Percentiles rank a stretch among this genome's conserved stretches.
Conservation (phyloP, 2,888 invertebrate genomes). For the Eristalis tenax region DNA sequence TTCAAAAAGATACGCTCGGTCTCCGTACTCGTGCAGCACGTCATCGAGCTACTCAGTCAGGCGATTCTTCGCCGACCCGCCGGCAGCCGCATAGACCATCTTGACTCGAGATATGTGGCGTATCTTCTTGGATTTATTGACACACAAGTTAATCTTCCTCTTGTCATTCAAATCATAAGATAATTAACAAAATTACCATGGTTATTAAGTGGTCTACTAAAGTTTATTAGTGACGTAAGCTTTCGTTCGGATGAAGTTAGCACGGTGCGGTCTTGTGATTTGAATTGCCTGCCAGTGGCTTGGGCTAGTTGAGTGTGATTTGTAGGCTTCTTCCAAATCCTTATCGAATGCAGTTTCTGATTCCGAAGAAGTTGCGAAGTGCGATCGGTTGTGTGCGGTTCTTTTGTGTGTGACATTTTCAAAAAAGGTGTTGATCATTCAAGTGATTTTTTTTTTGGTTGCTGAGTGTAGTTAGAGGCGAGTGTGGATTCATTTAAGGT, state of each 20-base stretch:
- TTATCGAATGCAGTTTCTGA: neutral
- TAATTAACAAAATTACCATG: conserved; percentile 23
- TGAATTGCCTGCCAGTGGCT: neutral
- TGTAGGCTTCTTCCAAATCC: neutral
- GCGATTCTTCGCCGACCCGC: neutral
- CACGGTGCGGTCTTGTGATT: conserved; percentile 14
- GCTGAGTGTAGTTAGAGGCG: neutral
- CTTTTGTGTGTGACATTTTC: neutral
- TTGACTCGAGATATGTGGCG: neutral
- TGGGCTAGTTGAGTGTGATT: neutral
- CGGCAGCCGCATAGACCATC: neutral
- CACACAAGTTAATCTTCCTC: neutral
- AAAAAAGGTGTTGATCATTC: too few species aligned
- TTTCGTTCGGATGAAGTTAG: neutral
- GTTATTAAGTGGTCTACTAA: conserved; percentile 20
- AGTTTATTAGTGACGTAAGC: conserved; percentile 22
- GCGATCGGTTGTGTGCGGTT: neutral
- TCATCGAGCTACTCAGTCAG: neutral
- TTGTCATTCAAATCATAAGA: neutral
- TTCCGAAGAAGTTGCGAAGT: neutral
- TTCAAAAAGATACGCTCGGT: neutral
- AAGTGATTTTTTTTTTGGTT: too few species aligned
- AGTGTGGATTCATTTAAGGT: neutral
- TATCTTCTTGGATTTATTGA: neutral
- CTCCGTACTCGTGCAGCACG: neutral